Evolutionary conservation across 2,888 invertebrate species (phyloP), one percentile per base, ranked within the genome.

Genomic region (Cristatella mucedo): DNA sequence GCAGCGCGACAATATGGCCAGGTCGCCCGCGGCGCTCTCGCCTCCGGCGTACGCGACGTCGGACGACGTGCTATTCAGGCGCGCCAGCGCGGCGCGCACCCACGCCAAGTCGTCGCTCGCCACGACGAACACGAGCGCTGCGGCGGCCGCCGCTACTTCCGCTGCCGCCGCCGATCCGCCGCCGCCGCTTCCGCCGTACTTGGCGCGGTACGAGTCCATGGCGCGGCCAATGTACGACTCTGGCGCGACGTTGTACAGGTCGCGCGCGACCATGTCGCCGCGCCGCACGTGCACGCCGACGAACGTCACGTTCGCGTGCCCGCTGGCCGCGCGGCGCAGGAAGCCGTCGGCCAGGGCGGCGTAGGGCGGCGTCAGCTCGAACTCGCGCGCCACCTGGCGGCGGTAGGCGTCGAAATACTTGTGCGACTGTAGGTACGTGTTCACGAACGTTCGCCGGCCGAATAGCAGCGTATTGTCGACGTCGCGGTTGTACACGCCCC

Each of bases 201-300:
- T 51, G 16, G 42, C 41, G 18, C 49, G 38, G 41, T 55, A 59
- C 42, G 53, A 52, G n/a, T 48, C 43, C 58, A 58, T 58, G 5
- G 58, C 61, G 31, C 46, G 46, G 15, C 48, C 44, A 44, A 55
- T 60, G 44, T 63, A 67, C 1, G 53, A 53, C 21, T 53, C 41
- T 1, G 59, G 55, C 2, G 66, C 58, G 2, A 51, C 53, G 3
- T 53, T 52, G 45, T 63, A 67, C 1, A 66, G 61, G n/a, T 51
- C 47, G 38, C 60, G 55, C 36, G 56, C 46, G 3, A 59, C 53
- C 44, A 66, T 51, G 43, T 67, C 67, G 7, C 65, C 67, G 22
- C 61, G 54, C 5, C 67, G 50, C 2, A 65, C 55, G 44, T 67
- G 67, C 16, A 67, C 49, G 1, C 61, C 65, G 18, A 62, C 52